These are phyloP conservation scores for Metridium senile DNA, from an alignment of 92 coral and sea anemone species.

Conservation along the genomic window DNA sequence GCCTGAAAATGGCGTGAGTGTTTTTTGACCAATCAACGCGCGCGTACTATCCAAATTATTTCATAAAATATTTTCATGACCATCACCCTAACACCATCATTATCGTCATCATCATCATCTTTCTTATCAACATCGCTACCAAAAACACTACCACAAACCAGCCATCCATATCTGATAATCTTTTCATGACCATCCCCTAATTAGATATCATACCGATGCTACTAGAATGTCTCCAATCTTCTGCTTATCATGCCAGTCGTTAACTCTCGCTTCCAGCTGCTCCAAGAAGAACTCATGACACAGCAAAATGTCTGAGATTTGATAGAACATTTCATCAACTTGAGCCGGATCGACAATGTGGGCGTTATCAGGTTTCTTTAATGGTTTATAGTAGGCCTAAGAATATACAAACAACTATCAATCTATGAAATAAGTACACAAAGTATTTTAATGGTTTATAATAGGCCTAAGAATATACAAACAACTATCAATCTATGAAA, in stretches of 20 bases:
- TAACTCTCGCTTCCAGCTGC: slow-evolving; percentile 80
- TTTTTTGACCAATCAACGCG: too few relatives aligned
- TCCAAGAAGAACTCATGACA: slow-evolving; percentile 93
- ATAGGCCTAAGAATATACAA: slow-evolving; percentile 54
- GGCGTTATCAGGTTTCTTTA: slow-evolving; percentile 85
- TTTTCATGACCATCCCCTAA: too few relatives aligned
- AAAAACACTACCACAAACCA: neutral
- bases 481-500: too few relatives aligned
- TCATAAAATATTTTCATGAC: too few relatives aligned
- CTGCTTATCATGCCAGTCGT: slow-evolving; percentile 96
- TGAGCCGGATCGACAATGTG: slow-evolving; percentile 90
- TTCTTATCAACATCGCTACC: neutral
- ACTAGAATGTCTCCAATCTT: slow-evolving; percentile 98
- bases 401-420: neutral
- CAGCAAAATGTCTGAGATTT: slow-evolving; percentile 92
- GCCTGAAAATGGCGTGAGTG: too few relatives aligned
- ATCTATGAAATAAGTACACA: too few relatives aligned
- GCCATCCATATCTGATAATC: neutral
- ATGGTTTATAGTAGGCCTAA: slow-evolving; percentile 82
- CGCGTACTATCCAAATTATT: too few relatives aligned
- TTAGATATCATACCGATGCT: slow-evolving; percentile 82
- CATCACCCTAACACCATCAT: too few relatives aligned
- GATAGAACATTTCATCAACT: slow-evolving; percentile 98
- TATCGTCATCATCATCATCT: neutral
- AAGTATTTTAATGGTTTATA: slow-evolving; percentile 81